Percentiles rank a stretch among this genome's conserved stretches.
phyloP scores from a whole-genome alignment of 2,888 invertebrate species.

The Orchesellides sinensis region DNA sequence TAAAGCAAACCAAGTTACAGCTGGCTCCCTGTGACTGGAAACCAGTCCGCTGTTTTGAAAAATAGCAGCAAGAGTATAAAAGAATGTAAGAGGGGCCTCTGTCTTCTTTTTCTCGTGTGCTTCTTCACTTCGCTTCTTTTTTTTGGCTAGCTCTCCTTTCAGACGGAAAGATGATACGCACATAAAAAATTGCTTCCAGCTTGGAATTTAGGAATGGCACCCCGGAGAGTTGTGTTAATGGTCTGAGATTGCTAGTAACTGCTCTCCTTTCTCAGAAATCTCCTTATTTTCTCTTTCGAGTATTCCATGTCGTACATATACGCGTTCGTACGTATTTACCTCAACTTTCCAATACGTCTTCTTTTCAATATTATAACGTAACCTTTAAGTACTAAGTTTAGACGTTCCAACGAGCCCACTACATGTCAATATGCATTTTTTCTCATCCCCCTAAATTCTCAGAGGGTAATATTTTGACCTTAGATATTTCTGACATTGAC shows the following conservation, averaged over 20 bases:
- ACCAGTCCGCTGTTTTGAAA: neutral
- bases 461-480: conserved; percentile 65
- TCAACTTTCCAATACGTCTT: too few relatives aligned
- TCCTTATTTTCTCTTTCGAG: conserved; percentile 64
- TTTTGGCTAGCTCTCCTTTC: neutral
- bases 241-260: conserved; percentile 72
- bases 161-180: conserved; percentile 24
- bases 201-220: conserved; percentile 72
- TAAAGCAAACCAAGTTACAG: neutral
- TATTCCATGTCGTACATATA: too few relatives aligned
- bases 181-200: conserved; percentile 63
- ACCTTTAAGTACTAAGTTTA: neutral
- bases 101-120: neutral
- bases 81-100: neutral
- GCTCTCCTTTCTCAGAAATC: conserved; percentile 70
- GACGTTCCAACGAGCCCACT: too few relatives aligned
- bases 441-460: conserved; percentile 3
- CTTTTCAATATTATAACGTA: neutral
- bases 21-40: neutral
- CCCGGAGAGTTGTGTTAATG: conserved; percentile 74
- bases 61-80: neutral
- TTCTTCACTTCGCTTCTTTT: conserved; percentile 6
- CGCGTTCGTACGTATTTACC: too few relatives aligned
- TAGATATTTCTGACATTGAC: conserved; percentile 63
- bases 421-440: neutral